Percentiles rank a stretch among this genome's conserved stretches.
These are phyloP conservation scores for Pedetes capensis DNA, from an alignment of 2,113 vertebrate genomes.

Conservation along the genomic window DNA sequence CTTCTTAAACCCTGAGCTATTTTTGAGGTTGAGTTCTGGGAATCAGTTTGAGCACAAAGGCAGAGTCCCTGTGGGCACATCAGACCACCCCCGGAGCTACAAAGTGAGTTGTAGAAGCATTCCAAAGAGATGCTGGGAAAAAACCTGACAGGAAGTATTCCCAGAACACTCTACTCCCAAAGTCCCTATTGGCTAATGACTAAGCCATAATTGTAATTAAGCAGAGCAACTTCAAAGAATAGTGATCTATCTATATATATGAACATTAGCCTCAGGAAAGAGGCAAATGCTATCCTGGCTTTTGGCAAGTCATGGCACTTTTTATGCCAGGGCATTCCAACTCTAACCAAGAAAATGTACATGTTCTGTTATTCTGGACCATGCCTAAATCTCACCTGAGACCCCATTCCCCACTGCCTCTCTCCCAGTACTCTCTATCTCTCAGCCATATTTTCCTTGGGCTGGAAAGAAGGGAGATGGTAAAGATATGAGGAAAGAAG, in stretches of 20 bases:
- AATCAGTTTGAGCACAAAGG: slow-evolving; percentile 57
- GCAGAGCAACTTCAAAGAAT: slow-evolving; percentile 53
- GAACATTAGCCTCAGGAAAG: neutral
- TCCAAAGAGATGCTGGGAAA: slow-evolving; percentile 69
- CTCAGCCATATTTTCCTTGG: neutral
- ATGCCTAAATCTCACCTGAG: neutral
- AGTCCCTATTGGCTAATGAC: slow-evolving; percentile 64
- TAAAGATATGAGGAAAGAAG: neutral
- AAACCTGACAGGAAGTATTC: slow-evolving; percentile 72
- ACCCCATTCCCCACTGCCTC: too few relatives aligned
- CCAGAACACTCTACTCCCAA: slow-evolving; percentile 60
- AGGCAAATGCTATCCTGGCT: slow-evolving; percentile 38
- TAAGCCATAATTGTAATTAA: slow-evolving; percentile 61
- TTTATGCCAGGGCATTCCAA: neutral
- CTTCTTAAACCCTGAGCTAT: slow-evolving; percentile 58
- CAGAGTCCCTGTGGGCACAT: slow-evolving; percentile 61
- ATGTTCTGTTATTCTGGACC: neutral
- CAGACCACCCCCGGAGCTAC: slow-evolving; percentile 62
- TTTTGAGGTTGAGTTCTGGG: slow-evolving; percentile 67
- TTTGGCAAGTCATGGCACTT: neutral
- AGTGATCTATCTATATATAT: neutral
- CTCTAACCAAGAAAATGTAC: neutral
- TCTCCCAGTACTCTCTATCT: neutral
- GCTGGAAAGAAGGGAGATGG: neutral
- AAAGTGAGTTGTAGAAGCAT: slow-evolving; percentile 47